Evolutionary conservation across 2,888 invertebrate genomes (phyloP), one percentile per base, ranked within the genome.

Genomic region (Drosophila anomalata): DNA sequence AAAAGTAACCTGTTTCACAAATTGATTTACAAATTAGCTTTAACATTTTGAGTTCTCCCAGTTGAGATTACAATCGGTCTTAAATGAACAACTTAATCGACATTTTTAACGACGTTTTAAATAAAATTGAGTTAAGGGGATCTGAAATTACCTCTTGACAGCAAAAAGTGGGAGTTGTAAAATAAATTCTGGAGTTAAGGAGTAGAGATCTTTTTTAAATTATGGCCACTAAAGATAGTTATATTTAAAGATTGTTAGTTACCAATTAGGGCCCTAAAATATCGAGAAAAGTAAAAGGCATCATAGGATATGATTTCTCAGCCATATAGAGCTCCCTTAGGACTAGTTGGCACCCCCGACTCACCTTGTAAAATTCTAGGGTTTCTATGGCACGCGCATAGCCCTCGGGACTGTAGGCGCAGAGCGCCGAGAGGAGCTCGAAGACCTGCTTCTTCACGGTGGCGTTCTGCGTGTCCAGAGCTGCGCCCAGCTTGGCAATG

Each of bases 401-500:
- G 54, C 97, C 98, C 77, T 98, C 97, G 68, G 95, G 94, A 90
- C 96, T 98, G 94, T 98, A 98, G 62, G 97, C 97, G 91, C 98
- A 98, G 68, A 99, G 93, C 31, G 98, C 98, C 57, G 98, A 97
- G 77, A 99, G 94, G 72, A 99, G 93, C 93, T 99, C 98, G 92
- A 98, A 96, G 90, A 98, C 97, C 94, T 98, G 98, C 92, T 98
- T 98, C 94, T 98, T 98, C 84, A 98, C 97, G 76, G 96, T 95
- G 57, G 95, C 95, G 90, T 97, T 97, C 80, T 95, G 95, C 44
- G 98, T 97, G 91, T 97, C 97, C 92, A 98, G 94, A 80, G 98
- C 98, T 92, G 97, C 96, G 55, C 97, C 97, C 88, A 98, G 94
- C 92, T 98, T 97, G 87, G 95, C 94, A 85, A 96, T 96, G 92